These are phyloP conservation scores for Arctocebus calabarensis DNA, from an alignment of 2,797 vertebrate genomes.

Conservation along the genomic window DNA sequence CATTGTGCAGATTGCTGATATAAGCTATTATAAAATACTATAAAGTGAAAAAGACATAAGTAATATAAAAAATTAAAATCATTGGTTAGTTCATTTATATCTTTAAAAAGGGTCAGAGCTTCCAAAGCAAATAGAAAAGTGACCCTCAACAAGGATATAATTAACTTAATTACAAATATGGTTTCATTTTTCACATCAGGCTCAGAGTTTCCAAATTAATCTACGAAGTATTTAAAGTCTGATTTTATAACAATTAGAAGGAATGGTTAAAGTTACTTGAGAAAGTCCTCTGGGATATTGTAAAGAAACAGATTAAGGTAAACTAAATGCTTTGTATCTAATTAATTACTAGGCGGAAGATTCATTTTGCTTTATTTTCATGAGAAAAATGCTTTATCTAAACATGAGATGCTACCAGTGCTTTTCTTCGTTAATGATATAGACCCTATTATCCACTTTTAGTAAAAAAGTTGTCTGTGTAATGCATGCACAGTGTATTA, in stretches of 20 bases:
- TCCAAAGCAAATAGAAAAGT: slow-evolving; percentile 76
- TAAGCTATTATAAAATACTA: slow-evolving; percentile 58
- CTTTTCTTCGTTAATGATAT: slow-evolving; percentile 1
- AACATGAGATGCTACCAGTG: background rate
- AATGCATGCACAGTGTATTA: background rate
- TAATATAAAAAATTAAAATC: slow-evolving; percentile 59
- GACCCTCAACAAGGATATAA: slow-evolving; percentile 40
- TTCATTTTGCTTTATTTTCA: slow-evolving; percentile 11
- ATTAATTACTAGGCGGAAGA: slow-evolving; percentile 11
- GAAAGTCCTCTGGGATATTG: background rate
- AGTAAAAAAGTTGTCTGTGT: background rate
- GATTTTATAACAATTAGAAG: slow-evolving; percentile 52
- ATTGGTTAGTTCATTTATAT: slow-evolving; percentile 61
- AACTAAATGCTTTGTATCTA: background rate
- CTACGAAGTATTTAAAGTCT: slow-evolving; percentile 26
- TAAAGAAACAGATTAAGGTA: background rate
- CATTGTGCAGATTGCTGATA: slow-evolving; percentile 24
- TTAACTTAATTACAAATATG: slow-evolving; percentile 65
- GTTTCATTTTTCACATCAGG: slow-evolving; percentile 70
- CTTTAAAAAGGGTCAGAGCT: slow-evolving; percentile 11
- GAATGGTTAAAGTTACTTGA: background rate
- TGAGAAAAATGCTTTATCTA: slow-evolving; percentile 34
- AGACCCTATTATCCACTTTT: background rate
- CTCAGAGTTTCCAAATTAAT: slow-evolving; percentile 45
- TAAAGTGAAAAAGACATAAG: slow-evolving; percentile 40